Evolutionary conservation across 2,888 invertebrate species (phyloP), one percentile per base, ranked within the genome.

Genomic region (Orchesella flavescens): DNA sequence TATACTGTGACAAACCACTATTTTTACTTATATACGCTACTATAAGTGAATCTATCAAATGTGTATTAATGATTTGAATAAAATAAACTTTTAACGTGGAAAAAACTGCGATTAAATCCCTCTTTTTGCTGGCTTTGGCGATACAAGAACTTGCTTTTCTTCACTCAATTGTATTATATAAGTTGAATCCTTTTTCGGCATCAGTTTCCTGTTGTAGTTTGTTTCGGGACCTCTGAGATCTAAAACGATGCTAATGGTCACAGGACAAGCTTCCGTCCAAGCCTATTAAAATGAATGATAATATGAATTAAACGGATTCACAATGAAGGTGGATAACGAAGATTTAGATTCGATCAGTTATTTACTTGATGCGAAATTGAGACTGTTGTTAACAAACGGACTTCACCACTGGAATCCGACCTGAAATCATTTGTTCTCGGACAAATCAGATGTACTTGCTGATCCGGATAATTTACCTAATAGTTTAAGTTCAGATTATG

Each of bases 211-310:
- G 72, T 86, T 87, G 49, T 80, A 84, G 68, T 87, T 86, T n/a
- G 87, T 87, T 74, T 87, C 87, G 12, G 87, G 87, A 13, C 86
- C 88, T 13, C 83, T 86, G 0, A 96, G 94, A 4, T 96, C 94
- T 63, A 97, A 91, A 57, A 96, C 96, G 57, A 97, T 92, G 4
- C 94, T 94, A 83, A 97, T 93, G 89, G 97, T 96, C 21, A 97
- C 95, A 80, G 95, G 95, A 88, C 96, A 96, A 0, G 96, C 94
- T 90, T 97, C 97, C 79, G 96, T 95, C 96, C 96, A 96, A 21
- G 89, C 88, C 87, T 88, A 73, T 5, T 77, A 75, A 77, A 63
- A 73, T 66, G 59, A 76, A 43, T n/a, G 24, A 63, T 63, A 63
- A n/a, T 10, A 5, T 23, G 1, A 17, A 44, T 49, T 46, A 71